Percentiles rank a stretch among this genome's conserved stretches.
Conservation (phyloP, 2,113 vertebrate species). For the Catharus minimus region DNA sequence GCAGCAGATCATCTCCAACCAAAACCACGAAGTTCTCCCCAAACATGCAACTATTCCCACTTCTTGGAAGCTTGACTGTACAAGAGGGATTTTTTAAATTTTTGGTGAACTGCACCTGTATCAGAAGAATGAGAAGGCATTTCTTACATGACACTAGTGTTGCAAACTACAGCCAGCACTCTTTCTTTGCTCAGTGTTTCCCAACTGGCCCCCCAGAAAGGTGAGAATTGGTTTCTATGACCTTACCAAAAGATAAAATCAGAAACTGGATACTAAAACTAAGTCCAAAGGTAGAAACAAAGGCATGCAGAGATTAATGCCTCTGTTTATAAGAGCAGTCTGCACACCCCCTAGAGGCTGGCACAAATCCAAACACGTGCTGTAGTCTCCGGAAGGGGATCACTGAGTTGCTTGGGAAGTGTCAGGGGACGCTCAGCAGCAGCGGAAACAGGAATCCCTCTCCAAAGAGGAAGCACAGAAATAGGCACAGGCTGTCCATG, state of each 20-base stretch:
- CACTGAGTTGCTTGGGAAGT: background rate
- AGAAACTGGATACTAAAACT: background rate
- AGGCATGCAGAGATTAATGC: background rate
- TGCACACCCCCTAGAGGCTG: accelerated
- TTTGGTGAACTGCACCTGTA: background rate
- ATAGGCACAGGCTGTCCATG: background rate
- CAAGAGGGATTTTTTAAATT: background rate
- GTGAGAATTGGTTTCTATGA: background rate
- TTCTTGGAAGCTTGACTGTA: background rate
- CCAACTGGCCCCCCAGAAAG: background rate
- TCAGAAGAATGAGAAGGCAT: background rate
- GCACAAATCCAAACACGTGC: background rate
- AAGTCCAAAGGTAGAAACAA: background rate
- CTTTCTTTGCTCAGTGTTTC: background rate
- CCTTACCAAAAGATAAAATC: background rate
- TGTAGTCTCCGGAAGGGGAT: accelerated
- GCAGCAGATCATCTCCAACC: background rate
- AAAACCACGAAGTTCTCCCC: background rate
- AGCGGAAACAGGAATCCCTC: background rate
- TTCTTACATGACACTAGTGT: background rate
- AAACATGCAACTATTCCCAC: background rate
- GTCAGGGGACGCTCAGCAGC: background rate
- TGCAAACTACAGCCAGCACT: background rate
- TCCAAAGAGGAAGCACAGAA: background rate
- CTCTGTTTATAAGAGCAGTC: background rate